Evolutionary conservation across 2,888 invertebrate species (phyloP).

Genomic region (Calameuta filiformis): DNA sequence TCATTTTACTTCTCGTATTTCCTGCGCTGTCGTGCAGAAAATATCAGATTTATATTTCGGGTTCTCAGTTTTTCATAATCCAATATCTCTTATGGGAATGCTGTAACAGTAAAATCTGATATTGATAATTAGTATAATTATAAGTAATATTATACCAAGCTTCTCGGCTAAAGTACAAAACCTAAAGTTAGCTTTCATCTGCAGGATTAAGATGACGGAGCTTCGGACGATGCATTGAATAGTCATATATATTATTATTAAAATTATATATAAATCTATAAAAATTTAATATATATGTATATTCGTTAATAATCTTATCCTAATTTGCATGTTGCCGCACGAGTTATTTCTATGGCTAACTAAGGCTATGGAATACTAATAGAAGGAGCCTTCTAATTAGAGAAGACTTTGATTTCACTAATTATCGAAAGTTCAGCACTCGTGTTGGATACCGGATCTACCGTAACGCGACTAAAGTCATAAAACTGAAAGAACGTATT

Average conservation of each 20-base stretch:
- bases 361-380: not conserved
- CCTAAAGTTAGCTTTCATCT: too few relatives aligned
- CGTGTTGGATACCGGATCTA: not conserved
- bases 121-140: not conserved
- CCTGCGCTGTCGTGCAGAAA: not conserved
- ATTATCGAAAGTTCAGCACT: not conserved
- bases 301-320: not conserved
- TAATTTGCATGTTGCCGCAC: not conserved
- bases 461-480: not conserved
- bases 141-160: not conserved
- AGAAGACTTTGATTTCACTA: not conserved
- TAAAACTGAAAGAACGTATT: not conserved
- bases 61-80: not conserved
- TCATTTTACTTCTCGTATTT: not conserved
- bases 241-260: not conserved
- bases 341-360: not conserved
- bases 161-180: not conserved
- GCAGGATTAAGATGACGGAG: not conserved
- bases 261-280: not conserved
- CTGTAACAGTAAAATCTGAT: not conserved
- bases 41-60: not conserved
- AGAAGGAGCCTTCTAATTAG: not conserved
- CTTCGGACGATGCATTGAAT: not conserved
- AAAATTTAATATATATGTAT: too few relatives aligned
- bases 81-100: not conserved